These are phyloP conservation scores for Sinopyrophorus schimmeli DNA, from an alignment of 2,888 invertebrate species.

Conservation along the genomic window DNA sequence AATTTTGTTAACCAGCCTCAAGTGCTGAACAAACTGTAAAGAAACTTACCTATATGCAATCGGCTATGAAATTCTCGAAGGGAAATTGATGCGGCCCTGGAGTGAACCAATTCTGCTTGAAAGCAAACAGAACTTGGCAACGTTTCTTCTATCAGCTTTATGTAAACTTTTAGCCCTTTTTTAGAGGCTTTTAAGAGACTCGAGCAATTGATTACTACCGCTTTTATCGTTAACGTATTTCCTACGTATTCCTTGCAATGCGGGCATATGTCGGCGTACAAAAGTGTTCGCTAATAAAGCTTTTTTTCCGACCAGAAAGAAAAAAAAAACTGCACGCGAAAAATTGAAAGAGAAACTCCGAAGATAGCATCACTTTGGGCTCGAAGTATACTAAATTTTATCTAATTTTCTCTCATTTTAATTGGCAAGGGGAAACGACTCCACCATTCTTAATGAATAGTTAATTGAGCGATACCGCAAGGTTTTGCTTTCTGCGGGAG, in stretches of 20 bases:
- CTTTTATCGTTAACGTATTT: slow-evolving; percentile 13
- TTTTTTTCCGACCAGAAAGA: too few species aligned
- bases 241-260: slow-evolving; percentile 10
- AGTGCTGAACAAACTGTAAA: slow-evolving; percentile 25
- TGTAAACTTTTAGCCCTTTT: slow-evolving; percentile 26
- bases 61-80: slow-evolving; percentile 26
- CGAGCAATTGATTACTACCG: slow-evolving; percentile 21
- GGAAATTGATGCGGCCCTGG: slow-evolving; percentile 24
- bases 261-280: slow-evolving; percentile 2
- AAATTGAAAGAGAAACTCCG: not conserved
- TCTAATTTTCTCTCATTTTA: slow-evolving; percentile 5
- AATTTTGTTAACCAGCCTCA: slow-evolving; percentile 23
- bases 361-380: not conserved
- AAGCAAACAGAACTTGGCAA: slow-evolving; percentile 25
- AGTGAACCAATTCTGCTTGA: slow-evolving; percentile 24
- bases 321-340: not conserved
- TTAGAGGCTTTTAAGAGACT: slow-evolving; percentile 22
- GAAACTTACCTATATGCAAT: slow-evolving; percentile 27
- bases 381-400: not conserved
- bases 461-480: slow-evolving; percentile 3
- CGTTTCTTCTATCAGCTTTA: slow-evolving; percentile 25
- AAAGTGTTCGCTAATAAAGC: slow-evolving; percentile 1
- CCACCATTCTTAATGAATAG: not conserved
- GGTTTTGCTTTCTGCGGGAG: not conserved
- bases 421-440: not conserved